Percentiles rank a stretch among this genome's conserved stretches.
phyloP scores from a whole-genome alignment of 2,113 vertebrate genomes.

The Vombatus ursinus region DNA sequence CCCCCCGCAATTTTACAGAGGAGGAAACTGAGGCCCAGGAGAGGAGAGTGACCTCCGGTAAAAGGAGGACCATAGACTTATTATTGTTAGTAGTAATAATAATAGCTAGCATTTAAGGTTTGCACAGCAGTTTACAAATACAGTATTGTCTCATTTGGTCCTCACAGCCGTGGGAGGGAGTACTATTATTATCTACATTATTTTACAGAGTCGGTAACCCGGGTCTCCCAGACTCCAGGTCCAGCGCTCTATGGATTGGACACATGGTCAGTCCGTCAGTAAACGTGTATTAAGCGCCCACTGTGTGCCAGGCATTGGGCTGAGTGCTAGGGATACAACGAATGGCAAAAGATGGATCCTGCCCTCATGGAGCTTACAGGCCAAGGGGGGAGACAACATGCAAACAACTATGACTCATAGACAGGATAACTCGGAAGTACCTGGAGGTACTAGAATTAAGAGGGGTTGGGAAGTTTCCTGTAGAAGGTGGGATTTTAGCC shows the following conservation, averaged over 20 bases:
- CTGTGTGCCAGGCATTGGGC: neutral
- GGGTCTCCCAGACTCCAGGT: neutral
- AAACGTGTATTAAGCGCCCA: neutral
- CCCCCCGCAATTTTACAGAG: neutral
- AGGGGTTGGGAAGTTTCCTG: neutral
- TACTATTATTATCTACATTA: neutral
- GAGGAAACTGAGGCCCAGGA: neutral
- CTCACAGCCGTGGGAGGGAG: neutral
- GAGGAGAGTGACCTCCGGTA: neutral
- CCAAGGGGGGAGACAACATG: neutral
- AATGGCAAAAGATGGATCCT: neutral
- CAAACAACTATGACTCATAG: neutral
- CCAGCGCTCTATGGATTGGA: neutral
- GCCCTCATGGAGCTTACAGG: neutral
- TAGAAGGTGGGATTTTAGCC: neutral
- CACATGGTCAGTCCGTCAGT: neutral
- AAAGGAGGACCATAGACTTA: neutral
- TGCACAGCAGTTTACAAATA: neutral
- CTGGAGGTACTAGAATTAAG: neutral
- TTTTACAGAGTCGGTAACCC: neutral
- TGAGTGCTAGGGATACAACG: too few species aligned
- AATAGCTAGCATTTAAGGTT: neutral
- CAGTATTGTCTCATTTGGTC: neutral
- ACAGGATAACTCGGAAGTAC: neutral
- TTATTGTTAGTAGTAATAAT: neutral